Evolutionary conservation across 2,113 vertebrate species (phyloP).

Genomic region (Labeo rohita): DNA sequence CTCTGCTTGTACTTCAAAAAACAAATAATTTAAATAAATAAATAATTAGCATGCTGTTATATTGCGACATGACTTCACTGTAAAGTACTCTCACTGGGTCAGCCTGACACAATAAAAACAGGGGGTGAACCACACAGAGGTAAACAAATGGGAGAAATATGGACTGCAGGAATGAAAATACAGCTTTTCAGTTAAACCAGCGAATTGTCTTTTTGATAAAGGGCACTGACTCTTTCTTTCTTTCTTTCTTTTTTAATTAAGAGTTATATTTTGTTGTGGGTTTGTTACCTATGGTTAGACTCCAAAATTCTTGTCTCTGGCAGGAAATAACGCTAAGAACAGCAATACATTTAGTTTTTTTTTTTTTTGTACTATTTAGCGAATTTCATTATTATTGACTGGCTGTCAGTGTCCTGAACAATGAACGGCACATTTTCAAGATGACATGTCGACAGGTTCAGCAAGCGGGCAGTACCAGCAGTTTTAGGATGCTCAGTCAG

Average conservation of each 20-base stretch:
- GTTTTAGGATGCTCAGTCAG: neutral
- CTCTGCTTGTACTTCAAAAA: neutral
- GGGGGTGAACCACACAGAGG: neutral
- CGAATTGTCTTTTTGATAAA: neutral
- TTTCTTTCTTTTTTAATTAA: no score
- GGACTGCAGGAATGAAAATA: neutral
- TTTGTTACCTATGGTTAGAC: neutral
- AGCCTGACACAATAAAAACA: neutral
- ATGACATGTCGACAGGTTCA: neutral
- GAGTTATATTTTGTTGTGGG: no score
- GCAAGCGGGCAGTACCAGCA: neutral
- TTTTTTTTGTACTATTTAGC: neutral
- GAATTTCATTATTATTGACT: neutral
- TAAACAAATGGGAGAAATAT: neutral
- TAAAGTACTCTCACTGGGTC: neutral
- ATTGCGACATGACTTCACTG: neutral
- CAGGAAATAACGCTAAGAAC: neutral
- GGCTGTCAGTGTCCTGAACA: neutral
- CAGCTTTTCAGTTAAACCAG: neutral
- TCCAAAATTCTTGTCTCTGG: neutral
- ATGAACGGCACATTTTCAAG: neutral
- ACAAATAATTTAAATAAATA: neutral
- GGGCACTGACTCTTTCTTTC: neutral
- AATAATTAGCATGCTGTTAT: neutral
- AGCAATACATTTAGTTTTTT: neutral